Evolutionary conservation across 2,113 vertebrate genomes (phyloP), one percentile per base, ranked within the genome.

Genomic region (Nannobrachium achirus): DNA sequence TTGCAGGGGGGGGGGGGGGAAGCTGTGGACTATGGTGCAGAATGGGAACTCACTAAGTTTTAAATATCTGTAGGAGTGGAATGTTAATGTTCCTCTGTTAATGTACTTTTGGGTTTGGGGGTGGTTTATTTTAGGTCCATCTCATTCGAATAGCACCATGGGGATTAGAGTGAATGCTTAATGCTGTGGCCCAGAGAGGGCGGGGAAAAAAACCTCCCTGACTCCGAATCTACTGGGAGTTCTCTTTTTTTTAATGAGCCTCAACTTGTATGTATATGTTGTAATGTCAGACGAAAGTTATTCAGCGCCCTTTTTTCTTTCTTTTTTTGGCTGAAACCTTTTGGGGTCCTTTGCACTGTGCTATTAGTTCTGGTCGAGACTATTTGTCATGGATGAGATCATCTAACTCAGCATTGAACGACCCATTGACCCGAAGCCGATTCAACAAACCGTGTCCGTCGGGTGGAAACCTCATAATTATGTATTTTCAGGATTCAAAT

Each of bases 321-420:
- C 69, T 63, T 33, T 81, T n/a, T 44, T 42, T 50, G 42, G 71
- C 58, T 58, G 64, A 56, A 70, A 65, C 25, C 63, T 68, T 16
- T 46, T 0, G 6, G 67, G 66, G 41, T 77, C 73, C 72, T 82
- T 85, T 88, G 88, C 86, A 91, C 86, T 89, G 87, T 85, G 86
- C 79, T 83, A 79, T 55, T 84, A 40, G 72, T 18, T 80, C 61
- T 73, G 25, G 59, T 63, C 18, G 49, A 79, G 78, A 69, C 59
- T 63, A 58, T 44, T 59, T 25, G 0, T 76, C 63, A 4, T 1
- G 42, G 66, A 56, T 62, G 82, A 71, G 75, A 62, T 40, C 75
- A 79, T 16, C 70, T 44, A 69, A 67, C 73, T 67, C 77, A 75
- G 60, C 62, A 33, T 67, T 33, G 25, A 5, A 33, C 3, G 1